Base-by-base conservation (phyloP, 2,888 invertebrate genomes). In the Papilio elwesi region DNA sequence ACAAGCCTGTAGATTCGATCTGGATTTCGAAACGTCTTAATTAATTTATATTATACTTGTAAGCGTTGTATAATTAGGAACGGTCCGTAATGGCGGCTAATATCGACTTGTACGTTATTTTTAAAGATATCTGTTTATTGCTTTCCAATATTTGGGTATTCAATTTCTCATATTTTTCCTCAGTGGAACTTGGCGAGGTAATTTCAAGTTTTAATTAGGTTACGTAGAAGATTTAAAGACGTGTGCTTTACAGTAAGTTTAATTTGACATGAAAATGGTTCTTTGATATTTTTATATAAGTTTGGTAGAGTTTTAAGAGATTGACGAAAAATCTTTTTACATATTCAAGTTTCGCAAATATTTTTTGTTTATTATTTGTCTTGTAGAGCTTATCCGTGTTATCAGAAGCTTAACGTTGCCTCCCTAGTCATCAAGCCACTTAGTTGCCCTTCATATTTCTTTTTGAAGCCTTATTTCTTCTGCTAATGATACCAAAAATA, bases 1-100 rank as follows among this genome's bases (percentile, higher is more conserved):
- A 79, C 78, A 73, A 70, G 55, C 73, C 73, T 71, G 71, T 55
- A 78, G 85, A 86, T 86, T 76, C 72, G 77, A 86, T 87, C 85
- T 80, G 72, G 15, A 66, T 13, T 43, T 65, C 73, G 75, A 76
- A 57, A 81, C 74, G 82, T 83, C 87, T 88, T 85, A 88, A 89
- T 89, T 89, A 89, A 89, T 89, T 89, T 87, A 82, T 82, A 85
- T 85, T 82, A 84, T 77, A 76, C 74, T 76, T 75, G 75, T 74
- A 74, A 78, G 69, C 67, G 48, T 49, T 38, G 68, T 55, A 63
- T 72, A 72, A 72, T 72, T 72, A 72, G 72, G 68, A 36, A 16
- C 68, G 38, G 16, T 13, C 63, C 15, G 68, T 72, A 72, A 72
- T 72, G 72, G 53, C 64, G 63, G 49, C 12, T 68, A 63, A 43